Evolutionary conservation across 2,113 vertebrate genomes (phyloP), one percentile per base, ranked within the genome.

Genomic region (Danionella cerebrum): DNA sequence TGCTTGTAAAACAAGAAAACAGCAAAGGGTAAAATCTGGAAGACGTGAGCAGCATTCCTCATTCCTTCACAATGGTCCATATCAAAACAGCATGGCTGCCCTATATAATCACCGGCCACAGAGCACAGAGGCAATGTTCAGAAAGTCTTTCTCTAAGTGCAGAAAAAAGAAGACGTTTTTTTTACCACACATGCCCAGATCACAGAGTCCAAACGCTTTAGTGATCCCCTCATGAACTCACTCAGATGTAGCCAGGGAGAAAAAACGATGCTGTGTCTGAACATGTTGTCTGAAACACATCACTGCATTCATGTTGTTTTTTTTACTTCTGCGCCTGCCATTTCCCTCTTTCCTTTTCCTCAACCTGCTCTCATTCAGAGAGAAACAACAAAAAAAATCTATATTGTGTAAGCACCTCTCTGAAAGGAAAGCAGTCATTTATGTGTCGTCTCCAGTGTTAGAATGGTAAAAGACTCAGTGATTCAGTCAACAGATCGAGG

Each of bases 241-340:
- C 66, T 54, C 45, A 67, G 41, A 63, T 53, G 57, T 36, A 21
- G 8, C 64, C 51, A 51, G 39, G 16, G 64, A 54, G 36, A 25
- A 52, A n/a, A 72, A 69, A 58, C n/a, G 39, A 41, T 19, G 39
- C 10, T 55, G 55, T 50, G 57, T 47, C 65, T 67, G 51, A 71
- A 65, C 69, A 65, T 16, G 67, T 48, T 19, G 10, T 50, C 45
- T 71, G 35, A 67, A 70, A 59, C 39, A 24, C 65, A 51, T 21
- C 5, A 31, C 36, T 53, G 42, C 44, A 42, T 59, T 64, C 50
- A 57, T 52, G 45, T 71, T 44, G 54, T 29, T 59, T 60, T 41
- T n/a, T 57, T 50, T 45, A 72, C 29, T 63, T 63, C 22, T 54
- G 21, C 33, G 12, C 24, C 57, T 55, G 18, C 6, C 52, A 31